Percentiles rank a stretch among this genome's conserved stretches.
Evolutionary conservation across 1,140 invertebrate genomes (phyloP).

Genomic region (Xylocopa sonorina): DNA sequence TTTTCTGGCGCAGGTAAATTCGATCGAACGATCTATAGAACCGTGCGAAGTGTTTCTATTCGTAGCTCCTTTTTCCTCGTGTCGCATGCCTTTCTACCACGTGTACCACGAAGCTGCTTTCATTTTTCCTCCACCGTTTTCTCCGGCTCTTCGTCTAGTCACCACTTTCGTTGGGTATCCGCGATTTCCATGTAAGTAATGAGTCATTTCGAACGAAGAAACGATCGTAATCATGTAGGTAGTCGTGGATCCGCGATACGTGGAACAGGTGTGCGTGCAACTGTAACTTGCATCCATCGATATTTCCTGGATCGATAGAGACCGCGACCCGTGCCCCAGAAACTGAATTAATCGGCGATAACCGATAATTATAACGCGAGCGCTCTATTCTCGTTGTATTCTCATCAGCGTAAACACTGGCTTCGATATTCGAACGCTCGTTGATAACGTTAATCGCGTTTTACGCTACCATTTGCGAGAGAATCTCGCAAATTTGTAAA

Average conservation of each 20-base stretch:
- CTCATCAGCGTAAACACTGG: too few species aligned
- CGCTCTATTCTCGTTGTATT: not conserved
- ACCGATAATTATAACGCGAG: not conserved
- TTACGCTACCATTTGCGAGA: too few species aligned
- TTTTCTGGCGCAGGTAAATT: too few species aligned
- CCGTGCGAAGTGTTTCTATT: not conserved
- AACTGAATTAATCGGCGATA: not conserved
- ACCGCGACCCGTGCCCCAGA: constrained; percentile 1
- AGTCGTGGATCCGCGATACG: constrained; percentile 16
- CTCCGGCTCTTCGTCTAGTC: not conserved
- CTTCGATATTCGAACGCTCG: not conserved
- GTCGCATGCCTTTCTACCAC: not conserved
- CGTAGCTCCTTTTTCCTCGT: not conserved
- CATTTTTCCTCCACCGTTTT: not conserved
- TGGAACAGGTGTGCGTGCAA: not conserved
- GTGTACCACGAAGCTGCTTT: not conserved
- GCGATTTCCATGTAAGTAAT: not conserved
- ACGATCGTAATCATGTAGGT: not conserved
- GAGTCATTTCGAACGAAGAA: not conserved
- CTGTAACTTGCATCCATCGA: not conserved
- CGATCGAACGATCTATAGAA: not conserved
- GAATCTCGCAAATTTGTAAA: too few species aligned
- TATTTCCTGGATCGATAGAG: constrained; percentile 18
- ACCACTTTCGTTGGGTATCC: not conserved
- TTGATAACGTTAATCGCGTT: too few species aligned